Conservation (phyloP, 2,888 invertebrate species). For the Liodrosophila aerea region DNA sequence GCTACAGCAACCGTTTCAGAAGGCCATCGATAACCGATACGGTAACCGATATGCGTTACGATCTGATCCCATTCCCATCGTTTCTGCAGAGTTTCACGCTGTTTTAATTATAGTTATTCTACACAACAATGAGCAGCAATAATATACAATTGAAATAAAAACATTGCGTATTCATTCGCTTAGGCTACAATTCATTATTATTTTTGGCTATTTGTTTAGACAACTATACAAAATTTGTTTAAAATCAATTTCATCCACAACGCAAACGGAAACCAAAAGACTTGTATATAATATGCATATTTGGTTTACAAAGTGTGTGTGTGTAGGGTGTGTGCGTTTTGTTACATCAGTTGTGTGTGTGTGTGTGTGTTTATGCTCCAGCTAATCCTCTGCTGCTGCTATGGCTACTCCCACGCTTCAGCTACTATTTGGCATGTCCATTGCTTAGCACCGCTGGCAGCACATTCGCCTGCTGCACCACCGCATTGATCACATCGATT, state of each 20-base stretch:
- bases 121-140: not conserved
- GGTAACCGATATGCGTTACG: no score
- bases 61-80: no score
- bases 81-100: no score
- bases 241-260: no score
- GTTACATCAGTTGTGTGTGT: not conserved
- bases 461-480: conserved; percentile 82
- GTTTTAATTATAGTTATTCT: no score
- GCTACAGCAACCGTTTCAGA: no score
- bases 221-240: conserved; percentile 10
- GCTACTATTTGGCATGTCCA: conserved; percentile 82
- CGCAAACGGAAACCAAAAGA: no score
- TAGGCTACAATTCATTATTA: conserved; percentile 11
- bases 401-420: conserved; percentile 12
- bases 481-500: conserved; percentile 82
- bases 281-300: conserved; percentile 7
- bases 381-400: conserved; percentile 17
- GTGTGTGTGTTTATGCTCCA: conserved; percentile 5
- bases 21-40: no score
- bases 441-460: conserved; percentile 82
- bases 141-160: conserved; percentile 1
- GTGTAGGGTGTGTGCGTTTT: conserved; percentile 2
- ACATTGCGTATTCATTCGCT: conserved; percentile 4
- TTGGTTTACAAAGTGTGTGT: conserved; percentile 7
- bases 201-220: conserved; percentile 26